Evolutionary conservation across 2,888 invertebrate species (phyloP), one percentile per base, ranked within the genome.

Genomic region (Tiliacea aurago): DNA sequence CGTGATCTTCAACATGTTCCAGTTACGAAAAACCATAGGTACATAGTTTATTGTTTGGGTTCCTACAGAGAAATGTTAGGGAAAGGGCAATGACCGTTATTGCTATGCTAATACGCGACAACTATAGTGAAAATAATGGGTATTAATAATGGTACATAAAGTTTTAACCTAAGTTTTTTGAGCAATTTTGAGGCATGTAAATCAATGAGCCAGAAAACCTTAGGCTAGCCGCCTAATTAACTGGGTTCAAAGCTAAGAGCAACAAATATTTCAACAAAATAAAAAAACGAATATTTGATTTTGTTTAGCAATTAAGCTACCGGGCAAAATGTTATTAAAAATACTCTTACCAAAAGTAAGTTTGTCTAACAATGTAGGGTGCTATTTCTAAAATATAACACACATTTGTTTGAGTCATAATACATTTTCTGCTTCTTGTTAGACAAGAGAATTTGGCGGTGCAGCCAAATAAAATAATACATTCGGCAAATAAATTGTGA

Each of bases 391-490:
- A 62, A 63, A 67, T 28, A 56, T 13, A 56, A 18, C 58, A 61
- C 15, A 23, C 23, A 66, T 76, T 63, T 65, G 33, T 70, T 58
- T 51, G 23, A 56, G 53, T 9, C 72, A 65, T 43, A 51, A 79
- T 79, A 53, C 61, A 70, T 80, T 67, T 64, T n/a, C 55, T n/a
- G 64, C 23, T 70, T 63, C 64, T 68, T 76, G 62, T 81, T 41
- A 62, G 55, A 74, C 59, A 68, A 56, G 56, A 47, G n/a, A 74
- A 75, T 75, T 81, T 75, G 75, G 72, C 70, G 65, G 49, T 84
- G 72, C 73, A 70, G 75, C 76, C 70, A 76, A 79, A 64, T 81
- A 81, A 76, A 79, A 64, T 81, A 81, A 76, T 70, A 78, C 55
- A 58, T 67, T 74, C 33, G 74, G 55, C 18, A 65, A 63, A 76